A percentile compares a stretch with the other conserved stretches of the same genome.
These are phyloP conservation scores for Vireo altiloquus DNA, from an alignment of 2,113 vertebrate genomes.

Conservation along the genomic window DNA sequence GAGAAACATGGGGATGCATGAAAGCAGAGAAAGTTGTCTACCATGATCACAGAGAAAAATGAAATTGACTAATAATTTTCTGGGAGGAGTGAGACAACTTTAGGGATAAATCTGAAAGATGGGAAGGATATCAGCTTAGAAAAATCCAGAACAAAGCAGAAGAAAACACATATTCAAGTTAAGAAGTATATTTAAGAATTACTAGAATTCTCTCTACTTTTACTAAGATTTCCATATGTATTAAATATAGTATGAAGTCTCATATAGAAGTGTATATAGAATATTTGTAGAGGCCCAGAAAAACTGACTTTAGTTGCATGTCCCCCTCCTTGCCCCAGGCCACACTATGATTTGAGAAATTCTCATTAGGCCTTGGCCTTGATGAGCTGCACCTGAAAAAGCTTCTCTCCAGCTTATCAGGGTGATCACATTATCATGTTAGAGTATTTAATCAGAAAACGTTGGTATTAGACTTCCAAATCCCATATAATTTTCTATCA, in stretches of 20 bases:
- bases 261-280: background rate
- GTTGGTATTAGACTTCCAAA: background rate
- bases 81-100: background rate
- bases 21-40: background rate
- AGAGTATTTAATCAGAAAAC: background rate
- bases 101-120: background rate
- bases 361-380: background rate
- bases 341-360: background rate
- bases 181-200: background rate
- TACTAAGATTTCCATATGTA: background rate
- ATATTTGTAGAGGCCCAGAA: background rate
- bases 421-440: background rate
- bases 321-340: no score
- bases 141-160: background rate
- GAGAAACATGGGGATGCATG: background rate
- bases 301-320: background rate
- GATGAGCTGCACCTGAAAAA: background rate
- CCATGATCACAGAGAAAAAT: background rate
- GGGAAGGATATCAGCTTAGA: background rate
- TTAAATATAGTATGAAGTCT: background rate
- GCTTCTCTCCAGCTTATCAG: background rate
- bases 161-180: background rate
- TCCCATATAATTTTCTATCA: background rate
- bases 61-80: background rate
- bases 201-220: background rate